Base-by-base conservation (phyloP, 1,140 invertebrate species). In the Zaprionus vittiger region DNA sequence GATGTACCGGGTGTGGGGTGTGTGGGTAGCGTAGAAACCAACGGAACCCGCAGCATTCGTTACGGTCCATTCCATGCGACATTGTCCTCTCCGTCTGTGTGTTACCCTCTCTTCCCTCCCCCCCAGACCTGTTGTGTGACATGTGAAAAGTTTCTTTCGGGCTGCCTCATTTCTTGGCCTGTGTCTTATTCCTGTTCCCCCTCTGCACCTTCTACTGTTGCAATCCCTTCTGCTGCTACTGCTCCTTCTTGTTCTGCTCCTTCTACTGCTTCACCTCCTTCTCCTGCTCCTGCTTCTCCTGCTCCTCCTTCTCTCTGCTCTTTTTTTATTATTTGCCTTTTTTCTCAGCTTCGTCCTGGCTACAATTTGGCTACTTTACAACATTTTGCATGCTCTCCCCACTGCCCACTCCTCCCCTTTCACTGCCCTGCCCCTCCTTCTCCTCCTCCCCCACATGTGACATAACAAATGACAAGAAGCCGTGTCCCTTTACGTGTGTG, bases 1-100 rank as follows among this genome's bases (percentile, higher is more conserved):
- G 5, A 9, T 9, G 20, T 9, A 20, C 3, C 12, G 22, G 2
- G 14, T 5, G 15, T 5, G 52, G 3, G 47, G 5, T 14, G 44
- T 44, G 61, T 22, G 2, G 37, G 49, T 20, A 26, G 60, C 28
- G 41, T 24, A 24, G 57, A 89, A 89, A 89, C 84, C 85, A 90
- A 90, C 85, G 85, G 61, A 90, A 90, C 85, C 85, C 85, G 85
- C 85, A 90, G 86, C 72, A 90, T 90, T 90, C 82, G 85, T 59
- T 81, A 78, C 80, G 82, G 79, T 90, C 79, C 78, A 79, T 80
- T 62, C 63, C 73, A 77, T 62, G 55, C 37, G 31, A 52, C 59
- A 63, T 71, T 69, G 55, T 77, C 62, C 65, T 17, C 12, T 64
- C 2, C 59, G 49, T 7, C 9, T 31, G 28, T 52, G 17, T 24